Conservation (phyloP, 2,797 vertebrate genomes). For the Lepus townsendii region DNA sequence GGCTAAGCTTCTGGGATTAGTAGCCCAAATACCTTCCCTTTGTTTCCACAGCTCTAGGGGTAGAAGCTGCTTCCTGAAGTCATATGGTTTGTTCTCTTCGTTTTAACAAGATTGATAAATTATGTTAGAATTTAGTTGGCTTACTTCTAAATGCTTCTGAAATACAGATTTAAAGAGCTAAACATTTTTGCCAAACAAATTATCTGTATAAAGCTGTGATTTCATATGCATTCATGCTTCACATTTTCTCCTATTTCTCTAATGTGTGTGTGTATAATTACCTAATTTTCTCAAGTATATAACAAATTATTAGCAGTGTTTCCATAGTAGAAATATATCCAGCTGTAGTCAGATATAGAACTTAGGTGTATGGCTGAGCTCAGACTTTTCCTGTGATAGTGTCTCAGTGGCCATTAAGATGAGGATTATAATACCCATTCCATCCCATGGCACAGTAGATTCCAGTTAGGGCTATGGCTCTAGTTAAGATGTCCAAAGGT, state of each 20-base stretch:
- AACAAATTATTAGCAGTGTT: not conserved
- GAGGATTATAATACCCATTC: not conserved
- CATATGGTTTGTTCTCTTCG: not conserved
- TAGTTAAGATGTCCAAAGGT: not conserved
- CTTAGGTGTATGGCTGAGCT: not conserved
- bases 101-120: not conserved
- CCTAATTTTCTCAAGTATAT: not conserved
- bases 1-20: not conserved
- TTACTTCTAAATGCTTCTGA: not conserved
- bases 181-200: not conserved
- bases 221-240: not conserved
- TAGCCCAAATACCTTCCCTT: not conserved
- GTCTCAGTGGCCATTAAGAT: not conserved
- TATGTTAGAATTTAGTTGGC: not conserved
- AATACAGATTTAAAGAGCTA: not conserved
- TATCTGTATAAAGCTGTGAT: not conserved
- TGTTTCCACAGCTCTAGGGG: not conserved
- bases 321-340: not conserved
- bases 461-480: too few species aligned
- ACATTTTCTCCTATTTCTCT: not conserved
- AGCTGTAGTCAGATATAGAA: too few species aligned
- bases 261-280: not conserved
- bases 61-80: not conserved
- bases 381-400: not conserved
- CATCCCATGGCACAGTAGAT: not conserved